Evolutionary conservation across 2,797 vertebrate species (phyloP).

Genomic region (Apodemus agrarius): DNA sequence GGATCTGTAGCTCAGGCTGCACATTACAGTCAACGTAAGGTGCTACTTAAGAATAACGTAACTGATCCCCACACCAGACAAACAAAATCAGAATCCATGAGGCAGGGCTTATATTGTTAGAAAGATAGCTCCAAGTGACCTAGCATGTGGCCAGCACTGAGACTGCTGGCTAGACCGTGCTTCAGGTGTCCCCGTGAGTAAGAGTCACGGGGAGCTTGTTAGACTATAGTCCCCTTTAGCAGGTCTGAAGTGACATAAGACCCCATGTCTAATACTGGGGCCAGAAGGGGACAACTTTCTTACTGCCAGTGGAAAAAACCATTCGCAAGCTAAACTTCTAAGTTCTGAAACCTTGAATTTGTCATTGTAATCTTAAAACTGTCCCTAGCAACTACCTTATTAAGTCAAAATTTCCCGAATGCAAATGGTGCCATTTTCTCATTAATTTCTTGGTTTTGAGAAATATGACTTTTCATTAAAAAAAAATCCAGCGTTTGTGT

Average conservation of each 20-base stretch:
- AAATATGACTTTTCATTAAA: neutral
- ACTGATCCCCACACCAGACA: neutral
- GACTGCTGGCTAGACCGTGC: neutral
- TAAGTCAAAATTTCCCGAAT: constrained; percentile 42
- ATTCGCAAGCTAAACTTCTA: constrained; percentile 54
- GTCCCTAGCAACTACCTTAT: neutral
- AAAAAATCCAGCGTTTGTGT: neutral
- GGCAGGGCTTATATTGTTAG: neutral
- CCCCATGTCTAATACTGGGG: neutral
- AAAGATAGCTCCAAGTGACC: neutral
- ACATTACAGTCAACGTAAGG: neutral
- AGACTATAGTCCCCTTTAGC: neutral
- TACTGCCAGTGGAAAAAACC: constrained; percentile 3
- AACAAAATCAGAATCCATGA: neutral
- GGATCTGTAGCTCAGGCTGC: neutral
- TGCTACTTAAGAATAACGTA: neutral
- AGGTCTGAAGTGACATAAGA: neutral
- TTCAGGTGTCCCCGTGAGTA: neutral
- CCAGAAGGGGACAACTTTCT: neutral
- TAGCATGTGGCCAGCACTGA: neutral
- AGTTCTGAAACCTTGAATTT: constrained; percentile 37
- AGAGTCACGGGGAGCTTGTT: neutral
- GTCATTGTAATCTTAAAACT: neutral
- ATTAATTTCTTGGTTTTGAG: neutral
- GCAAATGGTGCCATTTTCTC: neutral